Base-by-base conservation (phyloP, 2,888 invertebrate genomes). In the Anthophora plumipes region DNA sequence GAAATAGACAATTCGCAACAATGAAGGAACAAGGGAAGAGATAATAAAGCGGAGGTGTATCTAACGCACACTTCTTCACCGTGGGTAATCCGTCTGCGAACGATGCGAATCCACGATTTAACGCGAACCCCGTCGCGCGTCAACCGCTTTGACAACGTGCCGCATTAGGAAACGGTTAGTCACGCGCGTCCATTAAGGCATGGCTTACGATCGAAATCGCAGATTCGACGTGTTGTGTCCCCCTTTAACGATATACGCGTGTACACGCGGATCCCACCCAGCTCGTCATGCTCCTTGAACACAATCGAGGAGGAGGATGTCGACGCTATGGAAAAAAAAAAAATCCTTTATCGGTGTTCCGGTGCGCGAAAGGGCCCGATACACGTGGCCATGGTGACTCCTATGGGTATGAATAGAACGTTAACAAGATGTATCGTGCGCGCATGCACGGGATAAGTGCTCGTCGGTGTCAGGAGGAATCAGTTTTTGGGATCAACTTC, bases 111-210 rank as follows among this genome's bases (percentile, higher is more conserved):
- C 37, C 55, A 54, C 54, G 55, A 20, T 68, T 69, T 59, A 43
- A 75, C 43, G 25, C 37, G 63, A 57, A 43, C 25, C 43, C 50
- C 54, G 61, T 25, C 11, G 46, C 73, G 71, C 61, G 71, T 80
- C 83, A 76, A 81, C 59, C 75, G 70, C 87, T 86, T 85, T 86
- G 87, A 85, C 81, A 85, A 68, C 69, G 70, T 48, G 60, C 69
- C 84, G 73, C 86, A 73, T 82, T 78, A 82, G 67, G 83, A 74
- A 75, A 83, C 77, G 78, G 87, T 86, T 77, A 82, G 86, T 87
- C 86, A 86, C 87, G 86, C 87, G 77, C 73, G 81, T 87, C 87
- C 85, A 81, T 86, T 81, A 83, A 74, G 25, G 31, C 75, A 57
- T 60, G 57, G 12, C 68, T 80, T 70, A 39, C 75, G 86, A 86